Percentiles rank a stretch among this genome's conserved stretches.
Conservation (phyloP, 92 coral and sea anemone species). For the Epizoanthus stellaris region DNA sequence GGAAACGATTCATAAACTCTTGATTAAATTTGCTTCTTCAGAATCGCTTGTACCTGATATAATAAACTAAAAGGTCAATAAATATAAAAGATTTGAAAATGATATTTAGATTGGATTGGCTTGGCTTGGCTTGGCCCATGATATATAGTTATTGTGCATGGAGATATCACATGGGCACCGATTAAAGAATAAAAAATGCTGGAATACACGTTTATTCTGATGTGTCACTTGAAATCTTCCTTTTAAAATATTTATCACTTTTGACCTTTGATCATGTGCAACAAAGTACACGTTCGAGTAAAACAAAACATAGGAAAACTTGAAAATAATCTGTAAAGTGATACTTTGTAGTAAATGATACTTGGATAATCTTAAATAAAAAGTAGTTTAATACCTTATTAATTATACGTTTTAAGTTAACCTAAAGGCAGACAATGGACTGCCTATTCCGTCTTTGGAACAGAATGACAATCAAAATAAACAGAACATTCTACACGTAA, state of each 20-base stretch:
- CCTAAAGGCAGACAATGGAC: too few species aligned
- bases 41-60: not conserved
- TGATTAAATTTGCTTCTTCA: not conserved
- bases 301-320: not conserved
- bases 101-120: not conserved
- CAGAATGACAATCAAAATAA: too few species aligned
- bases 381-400: too few species aligned
- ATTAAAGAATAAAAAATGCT: not conserved
- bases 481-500: too few species aligned
- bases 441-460: too few species aligned
- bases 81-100: not conserved
- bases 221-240: not conserved
- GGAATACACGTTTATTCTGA: not conserved
- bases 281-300: not conserved
- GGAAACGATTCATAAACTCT: too few species aligned
- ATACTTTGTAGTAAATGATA: not conserved
- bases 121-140: too few species aligned
- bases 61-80: not conserved
- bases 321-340: too few species aligned
- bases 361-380: too few species aligned
- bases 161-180: not conserved
- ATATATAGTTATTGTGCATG: not conserved
- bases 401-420: too few species aligned
- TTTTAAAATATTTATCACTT: slow-evolving; percentile 12
- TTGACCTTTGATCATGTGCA: slow-evolving; percentile 32